Evolutionary conservation across 2,888 invertebrate species (phyloP).

Genomic region (Eucera pruinosa): DNA sequence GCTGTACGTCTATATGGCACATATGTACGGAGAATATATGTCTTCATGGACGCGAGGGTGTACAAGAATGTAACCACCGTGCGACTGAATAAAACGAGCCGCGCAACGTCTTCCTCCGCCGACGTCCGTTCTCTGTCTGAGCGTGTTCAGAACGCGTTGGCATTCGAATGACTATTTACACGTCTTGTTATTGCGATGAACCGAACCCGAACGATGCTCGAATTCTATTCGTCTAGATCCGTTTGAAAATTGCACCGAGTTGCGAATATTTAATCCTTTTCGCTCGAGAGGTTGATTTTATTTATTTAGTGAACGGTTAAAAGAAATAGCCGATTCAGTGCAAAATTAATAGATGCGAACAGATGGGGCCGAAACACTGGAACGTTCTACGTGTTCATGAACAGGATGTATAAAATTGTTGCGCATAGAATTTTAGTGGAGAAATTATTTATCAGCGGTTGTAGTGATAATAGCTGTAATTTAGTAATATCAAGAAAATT

Average conservation of each 20-base stretch:
- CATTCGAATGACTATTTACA: slow-evolving; percentile 59
- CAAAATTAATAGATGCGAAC: no score
- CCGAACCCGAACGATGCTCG: slow-evolving; percentile 11
- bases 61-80: slow-evolving; percentile 55
- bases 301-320: no score
- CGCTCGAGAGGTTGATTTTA: neutral
- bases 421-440: no score
- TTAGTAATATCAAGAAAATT: no score
- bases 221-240: slow-evolving; percentile 24
- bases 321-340: no score
- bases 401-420: no score
- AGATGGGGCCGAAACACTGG: no score
- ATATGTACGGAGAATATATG: slow-evolving; percentile 31
- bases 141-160: slow-evolving; percentile 46
- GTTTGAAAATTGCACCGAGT: neutral
- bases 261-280: neutral
- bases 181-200: slow-evolving; percentile 41
- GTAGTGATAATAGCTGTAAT: no score
- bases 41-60: slow-evolving; percentile 49
- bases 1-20: slow-evolving; percentile 29
- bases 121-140: slow-evolving; percentile 49
- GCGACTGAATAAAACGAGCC: slow-evolving; percentile 40
- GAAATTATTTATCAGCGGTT: no score
- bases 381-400: no score
- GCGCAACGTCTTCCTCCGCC: slow-evolving; percentile 45